Evolutionary conservation across 2,888 invertebrate genomes (phyloP).

Genomic region (Andrena chrysosceles): DNA sequence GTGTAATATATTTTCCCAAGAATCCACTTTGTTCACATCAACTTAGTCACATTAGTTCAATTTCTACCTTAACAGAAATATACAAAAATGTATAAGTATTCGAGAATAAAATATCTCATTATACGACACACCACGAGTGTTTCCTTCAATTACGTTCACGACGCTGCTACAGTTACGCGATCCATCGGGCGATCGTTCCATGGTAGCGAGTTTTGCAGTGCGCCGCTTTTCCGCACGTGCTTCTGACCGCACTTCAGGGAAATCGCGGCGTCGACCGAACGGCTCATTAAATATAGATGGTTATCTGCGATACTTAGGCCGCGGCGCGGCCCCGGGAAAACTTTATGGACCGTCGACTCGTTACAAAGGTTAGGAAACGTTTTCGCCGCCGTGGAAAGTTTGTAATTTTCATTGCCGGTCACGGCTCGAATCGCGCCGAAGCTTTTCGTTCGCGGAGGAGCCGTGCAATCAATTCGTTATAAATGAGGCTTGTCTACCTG

Average conservation of each 20-base stretch:
- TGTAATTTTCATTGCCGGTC: slow-evolving; percentile 28
- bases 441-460: neutral
- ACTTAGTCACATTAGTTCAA: neutral
- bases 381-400: slow-evolving; percentile 31
- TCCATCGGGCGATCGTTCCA: slow-evolving; percentile 22
- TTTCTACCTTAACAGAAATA: neutral
- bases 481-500: slow-evolving; percentile 1
- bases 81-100: neutral
- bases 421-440: slow-evolving; percentile 6
- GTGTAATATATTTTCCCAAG: too few relatives aligned
- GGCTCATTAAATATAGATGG: slow-evolving; percentile 53
- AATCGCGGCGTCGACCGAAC: slow-evolving; percentile 40
- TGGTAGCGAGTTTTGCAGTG: slow-evolving; percentile 39
- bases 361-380: slow-evolving; percentile 39
- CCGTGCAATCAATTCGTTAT: slow-evolving; percentile 5
- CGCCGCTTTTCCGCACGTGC: slow-evolving; percentile 53
- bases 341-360: slow-evolving; percentile 45
- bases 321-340: slow-evolving; percentile 23
- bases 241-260: slow-evolving; percentile 3
- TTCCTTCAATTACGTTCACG: slow-evolving; percentile 54
- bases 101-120: slow-evolving; percentile 38
- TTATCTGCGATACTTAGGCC: slow-evolving; percentile 40
- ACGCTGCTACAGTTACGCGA: slow-evolving; percentile 54
- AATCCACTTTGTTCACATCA: too few relatives aligned
- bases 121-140: slow-evolving; percentile 21